Conservation (phyloP, 2,797 vertebrate genomes). For the Acomys russatus region DNA sequence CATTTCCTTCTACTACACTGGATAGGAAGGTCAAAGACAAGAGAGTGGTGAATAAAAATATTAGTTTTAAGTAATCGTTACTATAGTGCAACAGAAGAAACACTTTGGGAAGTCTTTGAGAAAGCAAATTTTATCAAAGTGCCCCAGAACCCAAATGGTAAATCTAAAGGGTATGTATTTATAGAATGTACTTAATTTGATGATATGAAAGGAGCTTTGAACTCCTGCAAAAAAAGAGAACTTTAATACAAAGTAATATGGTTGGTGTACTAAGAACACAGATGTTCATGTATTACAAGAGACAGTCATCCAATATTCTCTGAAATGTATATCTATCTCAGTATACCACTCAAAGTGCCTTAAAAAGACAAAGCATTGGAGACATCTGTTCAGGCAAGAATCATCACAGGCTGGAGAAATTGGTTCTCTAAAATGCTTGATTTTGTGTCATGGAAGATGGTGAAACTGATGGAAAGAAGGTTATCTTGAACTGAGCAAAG, state of each 20-base stretch:
- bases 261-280: slow-evolving; percentile 91
- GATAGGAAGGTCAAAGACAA: slow-evolving; percentile 93
- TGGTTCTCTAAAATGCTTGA: slow-evolving; percentile 97
- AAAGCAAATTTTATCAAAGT: slow-evolving; percentile 94
- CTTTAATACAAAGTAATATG: slow-evolving; percentile 94
- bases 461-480: slow-evolving; percentile 95
- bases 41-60: slow-evolving; percentile 90
- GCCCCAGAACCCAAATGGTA: slow-evolving; percentile 94
- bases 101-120: slow-evolving; percentile 95
- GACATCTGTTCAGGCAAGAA: slow-evolving; percentile 92
- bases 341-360: slow-evolving; percentile 94
- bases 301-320: slow-evolving; percentile 94
- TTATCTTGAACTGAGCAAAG: slow-evolving; percentile 95
- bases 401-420: slow-evolving; percentile 95
- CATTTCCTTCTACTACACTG: slow-evolving; percentile 94
- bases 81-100: slow-evolving; percentile 94
- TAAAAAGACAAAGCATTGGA: slow-evolving; percentile 94
- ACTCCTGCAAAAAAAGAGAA: slow-evolving; percentile 94
- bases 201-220: slow-evolving; percentile 96
- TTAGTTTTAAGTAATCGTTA: slow-evolving; percentile 95
- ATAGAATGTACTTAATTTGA: slow-evolving; percentile 94
- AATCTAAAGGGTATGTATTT: slow-evolving; percentile 96
- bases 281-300: slow-evolving; percentile 80
- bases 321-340: slow-evolving; percentile 94
- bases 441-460: slow-evolving; percentile 97